Evolutionary conservation across 2,888 invertebrate genomes (phyloP), one percentile per base, ranked within the genome.

Genomic region (Yponomeuta evonymella): DNA sequence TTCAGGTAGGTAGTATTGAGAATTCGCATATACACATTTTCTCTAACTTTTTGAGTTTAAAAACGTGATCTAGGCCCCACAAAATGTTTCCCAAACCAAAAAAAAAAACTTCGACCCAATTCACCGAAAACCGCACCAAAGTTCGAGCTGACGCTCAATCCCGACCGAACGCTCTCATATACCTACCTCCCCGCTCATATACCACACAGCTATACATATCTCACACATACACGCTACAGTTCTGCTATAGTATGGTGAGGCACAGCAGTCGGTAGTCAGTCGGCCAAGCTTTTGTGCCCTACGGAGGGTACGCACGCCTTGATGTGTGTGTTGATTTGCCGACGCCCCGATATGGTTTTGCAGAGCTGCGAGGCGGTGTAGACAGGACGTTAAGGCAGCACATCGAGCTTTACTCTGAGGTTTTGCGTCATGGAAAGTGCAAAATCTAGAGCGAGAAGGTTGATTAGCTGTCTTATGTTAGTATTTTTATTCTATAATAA

Each of bases 321-420:
- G 76, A 81, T 87, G 86, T 87, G 87, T 90, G 89, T 82, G 90
- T 90, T 89, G 91, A 90, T 90, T 90, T 90, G 86, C 88, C 89
- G 89, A 89, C 88, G 83, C 81, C 81, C 76, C 72, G 79, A 83
- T 81, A 81, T 74, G 79, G 77, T 79, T 3, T 29, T 15, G 30
- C 30, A 68, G 68, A 68, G 68, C 48, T 23, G 23, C 4, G n/a
- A 23, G 11, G 30, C 65, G 30, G 33, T 2, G 12, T 65, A 65
- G 65, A 65, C 23, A 30, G 10, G 65, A n/a, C 65, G 8, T 30
- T 12, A 6, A 11, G 12, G 29, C 8, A 33, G 33, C 33, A 33
- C 33, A 33, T 33, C 33, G 33, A 33, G 5, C 33, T 33, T 33
- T 33, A 33, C 5, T 23, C 23, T 1, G 23, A 33, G 33, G 3